Evolutionary conservation across 92 coral and sea anemone genomes (phyloP), one percentile per base, ranked within the genome.

Genomic region (Porites rus): DNA sequence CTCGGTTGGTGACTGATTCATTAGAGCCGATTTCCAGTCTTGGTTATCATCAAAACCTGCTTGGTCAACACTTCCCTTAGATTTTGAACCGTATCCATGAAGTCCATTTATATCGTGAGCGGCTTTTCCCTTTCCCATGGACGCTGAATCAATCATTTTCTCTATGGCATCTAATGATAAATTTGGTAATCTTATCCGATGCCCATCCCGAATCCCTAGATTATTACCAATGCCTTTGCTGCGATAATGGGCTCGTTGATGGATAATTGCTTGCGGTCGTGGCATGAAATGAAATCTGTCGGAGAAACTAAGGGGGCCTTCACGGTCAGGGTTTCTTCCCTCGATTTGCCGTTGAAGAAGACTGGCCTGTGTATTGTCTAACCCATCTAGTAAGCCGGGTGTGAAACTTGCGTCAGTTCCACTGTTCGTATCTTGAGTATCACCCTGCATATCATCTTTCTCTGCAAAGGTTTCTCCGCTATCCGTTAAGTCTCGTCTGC

Each of bases 11-110:
- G 77, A 17, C 69, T 70, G 77, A 16, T 67, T 69, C n/a, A 70
- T 17, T 20, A 56, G 68, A 0, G 86, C 56, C 18, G 68, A 81
- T 51, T 70, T 69, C 86, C 86, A 69, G 86, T 81, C 69, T 8
- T 69, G 66, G 31, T 2, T 52, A 18, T 38, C 65, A 3, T 31
- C 58, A 66, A 51, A 20, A 20, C 50, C 43, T 2, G 17, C 2
- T 50, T 20, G 16, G 11, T 54, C 18, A 10, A 24, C 77, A 10
- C 51, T 2, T 7, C 77, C 19, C 51, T 8, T 70, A 1, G 77
- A 24, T 4, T 16, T 38, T 8, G 86, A 69, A 11, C 77, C 67
- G 19, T 69, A 54, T 4, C 54, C 52, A 56, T 69, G 76, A 51
- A 17, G 19, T 51, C 65, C 22, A 19, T 52, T 63, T 16, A n/a